Base-by-base conservation (phyloP, 2,113 vertebrate species). In the Nansenia antarctica region DNA sequence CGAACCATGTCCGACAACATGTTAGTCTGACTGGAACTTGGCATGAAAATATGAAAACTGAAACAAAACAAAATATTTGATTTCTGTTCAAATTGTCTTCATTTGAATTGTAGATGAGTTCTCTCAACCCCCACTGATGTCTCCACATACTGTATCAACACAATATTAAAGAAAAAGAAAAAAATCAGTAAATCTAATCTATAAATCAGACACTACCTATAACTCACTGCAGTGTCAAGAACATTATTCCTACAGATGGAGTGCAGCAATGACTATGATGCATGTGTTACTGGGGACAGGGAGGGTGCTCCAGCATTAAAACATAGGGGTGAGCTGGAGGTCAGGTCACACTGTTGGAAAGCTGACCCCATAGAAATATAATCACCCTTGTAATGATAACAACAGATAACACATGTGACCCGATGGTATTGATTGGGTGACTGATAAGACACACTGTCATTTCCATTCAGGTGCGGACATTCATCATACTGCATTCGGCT, bases 371-470 rank as follows among this genome's bases (percentile, higher is more conserved):
- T n/a, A 42, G 27, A 58, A 30, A 65, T 14, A 65, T 57, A 22
- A 35, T 54, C 42, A n/a, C 61, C 27, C 22, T 20, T 12, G 2
- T 62, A 49, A 66, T 65, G 42, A 15, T 59, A 32, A 30, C 29
- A 61, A 34, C 31, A 54, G 52, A 65, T 49, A 39, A 61, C 27
- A 49, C 31, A 24, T 70, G 32, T 65, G 63, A 59, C 54, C 71
- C 49, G 63, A 77, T 72, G 24, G 26, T 76, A 76, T 82, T 54
- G 73, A 82, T 78, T 62, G 63, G 37, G 27, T 62, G 59, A 59
- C 31, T 54, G 59, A 78, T 32, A 71, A 71, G 63, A 71, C 6
- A 34, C 18, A 37, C 32, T 52, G 69, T 53, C 60, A 57, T 57
- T 64, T 64, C 69, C 26, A 47, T n/a, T 47, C n/a, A 45, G 42